Evolutionary conservation across 37 sponge, comb jelly and placozoan species (phyloP).

Genomic region (Chondrosia reniformis): DNA sequence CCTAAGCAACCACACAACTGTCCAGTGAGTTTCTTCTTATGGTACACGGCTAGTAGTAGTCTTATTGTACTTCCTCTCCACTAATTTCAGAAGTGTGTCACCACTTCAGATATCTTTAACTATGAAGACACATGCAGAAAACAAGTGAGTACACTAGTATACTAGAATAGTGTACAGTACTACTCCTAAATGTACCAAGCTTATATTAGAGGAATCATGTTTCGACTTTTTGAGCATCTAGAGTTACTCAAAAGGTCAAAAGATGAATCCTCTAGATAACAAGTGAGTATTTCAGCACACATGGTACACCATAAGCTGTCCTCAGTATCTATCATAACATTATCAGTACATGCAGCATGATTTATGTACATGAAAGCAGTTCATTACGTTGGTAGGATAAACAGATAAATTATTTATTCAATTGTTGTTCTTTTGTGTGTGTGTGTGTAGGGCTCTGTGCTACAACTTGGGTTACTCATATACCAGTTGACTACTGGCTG

Average conservation of each 20-base stretch:
- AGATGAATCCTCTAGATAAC: no score
- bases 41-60: not conserved
- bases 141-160: not conserved
- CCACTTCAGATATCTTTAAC: not conserved
- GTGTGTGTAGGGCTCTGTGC: conserved; percentile 35
- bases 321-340: no score
- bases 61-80: not conserved
- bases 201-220: no score
- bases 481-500: conserved; percentile 73
- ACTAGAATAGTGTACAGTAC: no score
- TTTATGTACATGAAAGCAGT: no score
- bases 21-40: conserved; percentile 26
- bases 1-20: conserved; percentile 36
- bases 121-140: not conserved
- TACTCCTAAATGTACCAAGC: no score
- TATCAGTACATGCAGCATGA: no score
- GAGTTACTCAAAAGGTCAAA: no score
- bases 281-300: no score
- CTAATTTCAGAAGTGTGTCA: not conserved
- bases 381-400: no score
- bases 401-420: not conserved
- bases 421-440: not conserved
- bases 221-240: no score
- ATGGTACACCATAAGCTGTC: no score
- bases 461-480: conserved; percentile 61